Percentiles rank a stretch among this genome's conserved stretches.
Evolutionary conservation across 2,888 invertebrate genomes (phyloP).

Genomic region (Diarsia dahlii): DNA sequence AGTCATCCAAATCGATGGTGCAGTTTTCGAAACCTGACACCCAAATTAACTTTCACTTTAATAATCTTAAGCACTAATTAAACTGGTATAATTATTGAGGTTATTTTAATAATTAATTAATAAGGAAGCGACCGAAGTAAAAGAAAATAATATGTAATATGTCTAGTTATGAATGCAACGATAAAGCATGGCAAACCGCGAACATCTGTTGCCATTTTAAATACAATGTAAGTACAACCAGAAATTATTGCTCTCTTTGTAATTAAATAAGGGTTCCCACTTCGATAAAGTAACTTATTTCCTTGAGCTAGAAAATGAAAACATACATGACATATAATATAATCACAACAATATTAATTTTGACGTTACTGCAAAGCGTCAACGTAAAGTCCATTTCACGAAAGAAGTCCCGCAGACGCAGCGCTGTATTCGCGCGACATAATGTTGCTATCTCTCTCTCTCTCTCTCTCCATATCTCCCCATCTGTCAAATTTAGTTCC

Average conservation of each 20-base stretch:
- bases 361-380: too few relatives aligned
- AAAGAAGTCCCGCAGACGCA: too few relatives aligned
- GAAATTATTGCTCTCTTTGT: neutral
- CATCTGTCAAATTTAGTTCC: too few relatives aligned
- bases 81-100: constrained; percentile 14
- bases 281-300: neutral
- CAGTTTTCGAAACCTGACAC: constrained; percentile 36
- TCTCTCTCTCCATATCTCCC: too few relatives aligned
- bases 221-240: constrained; percentile 9
- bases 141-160: neutral
- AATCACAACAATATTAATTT: too few relatives aligned
- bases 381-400: too few relatives aligned
- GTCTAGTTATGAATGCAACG: neutral
- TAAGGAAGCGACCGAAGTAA: neutral
- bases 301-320: too few relatives aligned
- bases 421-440: too few relatives aligned
- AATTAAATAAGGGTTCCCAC: neutral
- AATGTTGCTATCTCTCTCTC: too few relatives aligned
- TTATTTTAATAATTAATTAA: constrained; percentile 6
- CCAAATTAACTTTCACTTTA: constrained; percentile 59
- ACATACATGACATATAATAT: too few relatives aligned
- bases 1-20: constrained; percentile 34
- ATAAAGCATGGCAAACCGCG: constrained; percentile 1
- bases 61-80: constrained; percentile 47
- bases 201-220: neutral